Evolutionary conservation across 2,888 invertebrate species (phyloP).

Genomic region (Ochropacha duplaris): DNA sequence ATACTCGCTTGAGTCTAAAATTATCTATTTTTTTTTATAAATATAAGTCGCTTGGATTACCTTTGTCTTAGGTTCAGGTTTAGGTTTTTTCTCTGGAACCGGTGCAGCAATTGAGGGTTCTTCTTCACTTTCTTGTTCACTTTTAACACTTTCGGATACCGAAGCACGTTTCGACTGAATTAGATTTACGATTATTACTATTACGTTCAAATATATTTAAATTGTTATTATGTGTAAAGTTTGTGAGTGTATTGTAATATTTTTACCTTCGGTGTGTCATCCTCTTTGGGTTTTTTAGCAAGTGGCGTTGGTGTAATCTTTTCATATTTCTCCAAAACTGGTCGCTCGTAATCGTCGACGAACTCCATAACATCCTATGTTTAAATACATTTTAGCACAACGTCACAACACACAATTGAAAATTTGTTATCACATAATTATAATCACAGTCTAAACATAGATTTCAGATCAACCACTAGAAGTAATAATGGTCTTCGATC

Average conservation of each 20-base stretch:
- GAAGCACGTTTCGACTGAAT: slow-evolving; percentile 74
- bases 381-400: slow-evolving; percentile 69
- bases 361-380: slow-evolving; percentile 77
- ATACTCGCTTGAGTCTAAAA: neutral
- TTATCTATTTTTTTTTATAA: no score
- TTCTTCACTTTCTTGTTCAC: slow-evolving; percentile 72
- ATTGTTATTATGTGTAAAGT: slow-evolving; percentile 5
- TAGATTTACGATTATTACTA: slow-evolving; percentile 14
- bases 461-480: slow-evolving; percentile 3
- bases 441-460: slow-evolving; percentile 18
- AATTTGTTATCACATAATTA: slow-evolving; percentile 19
- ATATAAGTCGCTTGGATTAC: slow-evolving; percentile 31
- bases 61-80: slow-evolving; percentile 57
- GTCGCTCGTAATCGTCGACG: slow-evolving; percentile 89
- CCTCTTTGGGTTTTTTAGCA: slow-evolving; percentile 77
- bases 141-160: slow-evolving; percentile 70
- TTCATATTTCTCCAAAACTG: slow-evolving; percentile 88
- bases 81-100: slow-evolving; percentile 64
- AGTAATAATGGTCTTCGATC: neutral
- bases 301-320: slow-evolving; percentile 80
- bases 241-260: slow-evolving; percentile 46
- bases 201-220: slow-evolving; percentile 4
- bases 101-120: slow-evolving; percentile 64
- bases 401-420: slow-evolving; percentile 50
- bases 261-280: slow-evolving; percentile 74